Percentiles rank a stretch among this genome's conserved stretches.
phyloP scores from a whole-genome alignment of 1,140 invertebrate species.

The Dreissena rostriformis region DNA sequence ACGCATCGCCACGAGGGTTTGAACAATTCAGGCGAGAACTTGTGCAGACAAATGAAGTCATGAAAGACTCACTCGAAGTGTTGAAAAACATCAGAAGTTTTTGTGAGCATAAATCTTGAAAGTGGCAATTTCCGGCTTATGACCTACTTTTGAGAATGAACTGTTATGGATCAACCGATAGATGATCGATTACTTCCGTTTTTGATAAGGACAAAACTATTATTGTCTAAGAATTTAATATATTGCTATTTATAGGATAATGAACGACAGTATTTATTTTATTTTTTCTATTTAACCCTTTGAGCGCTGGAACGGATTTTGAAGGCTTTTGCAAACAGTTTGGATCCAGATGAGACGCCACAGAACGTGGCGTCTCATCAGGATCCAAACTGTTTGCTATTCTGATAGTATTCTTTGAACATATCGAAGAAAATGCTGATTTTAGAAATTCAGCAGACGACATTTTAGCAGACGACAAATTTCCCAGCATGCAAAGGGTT shows the following conservation, averaged over 20 bases:
- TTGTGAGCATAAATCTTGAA: slow-evolving; percentile 58
- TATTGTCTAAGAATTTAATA: not conserved
- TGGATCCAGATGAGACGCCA: no score
- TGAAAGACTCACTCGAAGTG: slow-evolving; percentile 62
- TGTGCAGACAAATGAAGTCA: slow-evolving; percentile 64
- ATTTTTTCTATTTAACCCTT: not conserved
- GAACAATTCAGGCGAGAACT: slow-evolving; percentile 65
- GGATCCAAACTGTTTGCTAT: no score
- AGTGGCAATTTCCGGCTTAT: not conserved
- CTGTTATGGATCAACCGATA: not conserved
- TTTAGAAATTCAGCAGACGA: no score
- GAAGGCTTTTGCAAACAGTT: no score
- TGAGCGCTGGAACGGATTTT: no score
- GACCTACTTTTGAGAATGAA: not conserved
- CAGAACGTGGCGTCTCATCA: no score
- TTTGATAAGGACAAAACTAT: not conserved
- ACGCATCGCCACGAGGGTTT: slow-evolving; percentile 58
- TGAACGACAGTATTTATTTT: not conserved
- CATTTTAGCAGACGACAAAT: no score
- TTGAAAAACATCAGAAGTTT: slow-evolving; percentile 58
- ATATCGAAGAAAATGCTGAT: no score
- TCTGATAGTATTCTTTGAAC: no score
- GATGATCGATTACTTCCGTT: not conserved
- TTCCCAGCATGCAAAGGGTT: no score
- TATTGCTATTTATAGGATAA: not conserved